Percentiles rank a stretch among this genome's conserved stretches.
phyloP scores from a whole-genome alignment of 2,888 invertebrate species.

The Punctoribates punctum region DNA sequence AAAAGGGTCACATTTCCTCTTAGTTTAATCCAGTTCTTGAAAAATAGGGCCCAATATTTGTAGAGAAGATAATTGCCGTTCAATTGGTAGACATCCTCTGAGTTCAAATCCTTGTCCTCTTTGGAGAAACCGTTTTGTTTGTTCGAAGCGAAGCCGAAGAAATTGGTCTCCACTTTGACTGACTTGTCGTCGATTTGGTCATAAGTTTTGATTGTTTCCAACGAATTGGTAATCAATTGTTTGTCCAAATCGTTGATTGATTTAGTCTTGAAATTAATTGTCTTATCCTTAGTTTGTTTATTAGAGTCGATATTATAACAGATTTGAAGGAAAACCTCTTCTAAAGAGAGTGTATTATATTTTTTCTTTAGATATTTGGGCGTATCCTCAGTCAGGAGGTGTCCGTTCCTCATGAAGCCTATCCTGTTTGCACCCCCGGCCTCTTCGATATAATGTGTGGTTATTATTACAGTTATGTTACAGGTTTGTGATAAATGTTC shows the following conservation, averaged over 20 bases:
- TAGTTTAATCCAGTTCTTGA: conserved; percentile 30
- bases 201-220: not conserved
- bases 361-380: not conserved
- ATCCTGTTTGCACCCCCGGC: conserved; percentile 1
- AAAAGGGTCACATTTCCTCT: conserved; percentile 20
- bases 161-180: not conserved
- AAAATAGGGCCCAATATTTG: conserved; percentile 24
- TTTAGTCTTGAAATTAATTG: not conserved
- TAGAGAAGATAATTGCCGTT: not conserved
- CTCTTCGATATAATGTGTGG: conserved; percentile 29
- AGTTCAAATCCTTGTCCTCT: not conserved
- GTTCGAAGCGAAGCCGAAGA: not conserved
- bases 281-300: not conserved
- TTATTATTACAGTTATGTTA: conserved; percentile 12
- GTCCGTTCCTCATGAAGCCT: conserved; percentile 5
- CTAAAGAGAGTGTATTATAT: not conserved
- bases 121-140: not conserved
- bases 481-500: not conserved
- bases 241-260: not conserved
- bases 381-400: conserved; percentile 14
- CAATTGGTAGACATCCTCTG: not conserved
- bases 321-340: not conserved
- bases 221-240: not conserved
- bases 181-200: not conserved
- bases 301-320: not conserved